Conservation (phyloP, 2,113 vertebrate species). For the Sylvietta virens region DNA sequence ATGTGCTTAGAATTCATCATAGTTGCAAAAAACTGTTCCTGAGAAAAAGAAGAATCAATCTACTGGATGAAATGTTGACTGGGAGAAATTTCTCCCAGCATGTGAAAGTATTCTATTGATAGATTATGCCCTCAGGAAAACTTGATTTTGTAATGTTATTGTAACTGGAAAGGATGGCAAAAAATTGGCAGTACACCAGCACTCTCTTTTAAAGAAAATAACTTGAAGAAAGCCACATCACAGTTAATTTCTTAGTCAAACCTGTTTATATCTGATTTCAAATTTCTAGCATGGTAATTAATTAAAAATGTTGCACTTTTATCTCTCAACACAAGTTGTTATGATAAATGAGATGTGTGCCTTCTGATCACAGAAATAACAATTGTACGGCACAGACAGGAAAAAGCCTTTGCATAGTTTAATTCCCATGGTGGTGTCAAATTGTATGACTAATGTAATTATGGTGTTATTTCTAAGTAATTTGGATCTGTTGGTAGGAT, state of each 20-base stretch:
- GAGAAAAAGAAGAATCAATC: not conserved
- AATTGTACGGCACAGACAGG: not conserved
- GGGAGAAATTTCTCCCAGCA: not conserved
- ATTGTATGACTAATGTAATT: not conserved
- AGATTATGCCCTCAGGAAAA: not conserved
- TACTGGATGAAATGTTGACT: not conserved
- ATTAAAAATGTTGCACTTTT: not conserved
- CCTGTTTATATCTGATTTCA: not conserved
- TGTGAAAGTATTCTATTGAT: not conserved
- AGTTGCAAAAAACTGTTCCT: not conserved
- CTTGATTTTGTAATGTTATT: not conserved
- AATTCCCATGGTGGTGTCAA: not conserved
- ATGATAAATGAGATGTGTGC: not conserved
- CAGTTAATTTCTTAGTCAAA: not conserved
- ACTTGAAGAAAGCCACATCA: not conserved
- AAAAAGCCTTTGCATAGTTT: not conserved
- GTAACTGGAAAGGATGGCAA: not conserved
- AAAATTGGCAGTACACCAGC: not conserved
- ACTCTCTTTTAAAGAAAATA: not conserved
- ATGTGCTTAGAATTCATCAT: not conserved
- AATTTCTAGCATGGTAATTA: not conserved
- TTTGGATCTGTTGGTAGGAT: not conserved
- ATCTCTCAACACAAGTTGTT: not conserved
- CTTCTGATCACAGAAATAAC: not conserved
- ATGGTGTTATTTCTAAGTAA: not conserved